Percentiles rank a stretch among this genome's conserved stretches.
Conservation (phyloP, 1,140 invertebrate species). For the Arctopsyche grandis region DNA sequence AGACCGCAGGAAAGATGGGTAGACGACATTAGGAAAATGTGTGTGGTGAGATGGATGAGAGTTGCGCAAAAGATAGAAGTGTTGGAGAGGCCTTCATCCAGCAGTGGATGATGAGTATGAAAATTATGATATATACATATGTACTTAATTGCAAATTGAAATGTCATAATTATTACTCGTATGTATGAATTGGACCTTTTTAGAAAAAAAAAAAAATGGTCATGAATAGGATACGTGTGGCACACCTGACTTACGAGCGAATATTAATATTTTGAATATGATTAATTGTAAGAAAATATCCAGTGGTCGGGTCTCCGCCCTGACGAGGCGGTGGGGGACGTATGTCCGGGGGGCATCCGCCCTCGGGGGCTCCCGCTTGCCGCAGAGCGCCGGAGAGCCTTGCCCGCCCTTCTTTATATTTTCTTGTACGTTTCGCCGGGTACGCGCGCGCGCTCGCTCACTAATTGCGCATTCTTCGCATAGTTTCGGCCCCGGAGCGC, state of each 20-base stretch:
- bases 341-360: neutral
- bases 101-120: too few species aligned
- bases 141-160: too few species aligned
- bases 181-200: too few species aligned
- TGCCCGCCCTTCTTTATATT: slow-evolving; percentile 72
- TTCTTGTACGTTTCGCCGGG: slow-evolving; percentile 68
- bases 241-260: neutral
- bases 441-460: slow-evolving; percentile 73
- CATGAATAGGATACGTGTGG: neutral
- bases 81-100: too few species aligned
- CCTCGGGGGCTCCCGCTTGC: slow-evolving; percentile 15
- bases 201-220: neutral
- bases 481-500: slow-evolving; percentile 81
- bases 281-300: slow-evolving; percentile 10
- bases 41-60: too few species aligned
- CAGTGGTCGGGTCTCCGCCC: neutral
- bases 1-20: too few species aligned
- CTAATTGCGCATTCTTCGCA: slow-evolving; percentile 92
- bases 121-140: too few species aligned
- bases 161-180: too few species aligned
- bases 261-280: neutral
- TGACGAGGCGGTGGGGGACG: neutral
- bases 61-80: too few species aligned
- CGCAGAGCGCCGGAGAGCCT: slow-evolving; percentile 55
- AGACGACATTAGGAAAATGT: too few species aligned